A percentile compares a stretch with the other conserved stretches of the same genome.
Conservation (phyloP, 1,140 invertebrate genomes). For the Zaprionus taronus region DNA sequence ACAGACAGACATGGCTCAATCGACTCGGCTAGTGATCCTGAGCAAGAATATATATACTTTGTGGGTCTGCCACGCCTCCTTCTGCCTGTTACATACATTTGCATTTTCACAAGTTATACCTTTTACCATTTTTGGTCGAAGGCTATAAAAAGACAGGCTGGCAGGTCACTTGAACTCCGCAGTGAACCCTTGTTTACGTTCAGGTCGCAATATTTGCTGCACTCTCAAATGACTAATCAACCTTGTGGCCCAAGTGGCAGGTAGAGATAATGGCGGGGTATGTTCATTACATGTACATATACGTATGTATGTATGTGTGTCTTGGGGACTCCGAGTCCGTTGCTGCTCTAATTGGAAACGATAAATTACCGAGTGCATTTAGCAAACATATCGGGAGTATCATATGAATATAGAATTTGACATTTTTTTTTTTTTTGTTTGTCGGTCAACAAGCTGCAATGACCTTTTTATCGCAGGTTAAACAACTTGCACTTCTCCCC, state of each 20-base stretch:
- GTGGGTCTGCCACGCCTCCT: no score
- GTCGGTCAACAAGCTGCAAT: slow-evolving; percentile 50
- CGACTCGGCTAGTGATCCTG: no score
- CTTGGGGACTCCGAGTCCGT: no score
- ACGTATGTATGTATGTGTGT: no score
- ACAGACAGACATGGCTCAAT: no score
- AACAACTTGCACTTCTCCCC: slow-evolving; percentile 43
- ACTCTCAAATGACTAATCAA: slow-evolving; percentile 75
- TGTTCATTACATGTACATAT: no score
- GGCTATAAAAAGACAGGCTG: slow-evolving; percentile 53
- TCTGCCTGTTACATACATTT: no score
- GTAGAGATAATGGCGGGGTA: slow-evolving; percentile 40
- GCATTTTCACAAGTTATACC: no score
- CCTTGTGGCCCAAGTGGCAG: slow-evolving; percentile 58
- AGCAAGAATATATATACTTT: no score
- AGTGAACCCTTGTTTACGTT: slow-evolving; percentile 28
- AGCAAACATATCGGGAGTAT: slow-evolving; percentile 19
- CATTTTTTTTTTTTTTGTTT: slow-evolving; percentile 11
- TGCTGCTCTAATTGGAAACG: slow-evolving; percentile 65
- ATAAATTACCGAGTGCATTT: slow-evolving; percentile 50
- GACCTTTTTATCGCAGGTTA: slow-evolving; percentile 71
- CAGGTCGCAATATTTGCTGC: slow-evolving; percentile 32
- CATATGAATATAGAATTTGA: slow-evolving; percentile 26
- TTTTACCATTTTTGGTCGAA: no score
- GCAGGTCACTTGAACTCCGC: slow-evolving; percentile 62